Evolutionary conservation across 2,888 invertebrate genomes (phyloP), one percentile per base, ranked within the genome.

Genomic region (Chamaedrilus cognettii): DNA sequence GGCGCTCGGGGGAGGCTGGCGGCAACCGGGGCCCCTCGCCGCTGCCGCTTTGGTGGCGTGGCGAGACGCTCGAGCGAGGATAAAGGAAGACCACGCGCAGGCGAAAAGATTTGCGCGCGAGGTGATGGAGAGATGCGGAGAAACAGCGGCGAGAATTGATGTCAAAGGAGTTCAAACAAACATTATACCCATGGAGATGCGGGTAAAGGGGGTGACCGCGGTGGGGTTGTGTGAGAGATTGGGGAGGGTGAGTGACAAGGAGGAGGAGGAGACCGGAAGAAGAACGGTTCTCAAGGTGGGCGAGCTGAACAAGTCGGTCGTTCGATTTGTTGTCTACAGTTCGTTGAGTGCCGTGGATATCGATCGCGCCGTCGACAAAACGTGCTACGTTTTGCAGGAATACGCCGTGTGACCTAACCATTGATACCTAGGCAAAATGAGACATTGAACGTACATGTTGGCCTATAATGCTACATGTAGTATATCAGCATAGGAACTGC

Each of bases 1-100:
- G 86, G 91, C 90, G 58, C 83, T 98, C 55, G 97, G 98, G 30
- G 97, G 97, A 34, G 96, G 92, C 1, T 93, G 95, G 94, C 87
- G 97, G 65, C 97, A 98, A 85, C 89, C 88, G 51, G 98, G 98
- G 3, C 87, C 96, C 58, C 79, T 98, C 62, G 96, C 96, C 0
- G 96, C 96, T 0, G 92, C 95, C 0, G 95, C 94, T 0, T 78
- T 93, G 2, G 90, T 92, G 32, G 92, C 93, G 0, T 81, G 98
- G n/a, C 89, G 91, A 70, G 77, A 84, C 42, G 89, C 90, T 76
- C 87, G 90, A 4, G 90, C 91, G 0, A 85, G 88, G 52, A 86
- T 97, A 34, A 82, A 82, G 2, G 86, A 88, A 0, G 96, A 96
- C 84, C 95, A 97, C 82, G 85, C 52, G 42, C 65, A 70, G 52